Base-by-base conservation (phyloP, 2,888 invertebrate species). In the Synanthedon tipuliformis region DNA sequence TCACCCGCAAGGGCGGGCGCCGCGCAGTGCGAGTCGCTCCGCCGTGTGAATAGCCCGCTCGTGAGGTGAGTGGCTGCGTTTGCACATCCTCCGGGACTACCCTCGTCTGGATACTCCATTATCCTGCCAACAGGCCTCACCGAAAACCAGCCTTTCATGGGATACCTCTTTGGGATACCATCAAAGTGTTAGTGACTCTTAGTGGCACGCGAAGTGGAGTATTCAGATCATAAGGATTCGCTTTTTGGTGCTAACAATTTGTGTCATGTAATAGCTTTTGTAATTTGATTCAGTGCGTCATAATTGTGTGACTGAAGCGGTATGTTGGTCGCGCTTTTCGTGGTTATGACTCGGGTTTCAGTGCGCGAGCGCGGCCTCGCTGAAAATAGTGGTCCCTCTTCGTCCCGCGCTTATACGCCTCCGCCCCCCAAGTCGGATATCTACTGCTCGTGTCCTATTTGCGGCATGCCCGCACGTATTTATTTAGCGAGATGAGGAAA, bases 11-110 rank as follows among this genome's bases (percentile, higher is more conserved):
- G 78, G 78, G 78, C 75, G 77, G 78, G 75, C 73, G 72, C 73
- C 48, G 74, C 78, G 79, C 85, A 86, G 86, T 87, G 86, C 86
- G 86, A 79, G 87, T 79, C 87, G 87, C 87, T 87, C 87, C 87
- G 87, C 87, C 87, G 86, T 81, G 77, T 79, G 80, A 85, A 86
- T 75, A 86, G 80, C 86, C 81, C 85, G 86, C 78, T 74, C 79
- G 80, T 77, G 83, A 85, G 86, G 86, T 86, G 80, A 80, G 81
- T 78, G 65, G 15, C 49, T 16, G 49, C 49, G 49, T 18, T 12
- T 16, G 49, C 49, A n/a, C 50, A 34, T 34, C n/a, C 50, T 40
- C 56, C 62, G 64, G 23, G 61, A 63, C 62, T 60, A 63, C 65
- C 61, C 61, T 59, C 60, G 75, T 68, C 73, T 75, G 78, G 78